Percentiles rank a stretch among this genome's conserved stretches.
These are phyloP conservation scores for Cantharis rufa DNA, from an alignment of 2,888 invertebrate genomes.

Conservation along the genomic window DNA sequence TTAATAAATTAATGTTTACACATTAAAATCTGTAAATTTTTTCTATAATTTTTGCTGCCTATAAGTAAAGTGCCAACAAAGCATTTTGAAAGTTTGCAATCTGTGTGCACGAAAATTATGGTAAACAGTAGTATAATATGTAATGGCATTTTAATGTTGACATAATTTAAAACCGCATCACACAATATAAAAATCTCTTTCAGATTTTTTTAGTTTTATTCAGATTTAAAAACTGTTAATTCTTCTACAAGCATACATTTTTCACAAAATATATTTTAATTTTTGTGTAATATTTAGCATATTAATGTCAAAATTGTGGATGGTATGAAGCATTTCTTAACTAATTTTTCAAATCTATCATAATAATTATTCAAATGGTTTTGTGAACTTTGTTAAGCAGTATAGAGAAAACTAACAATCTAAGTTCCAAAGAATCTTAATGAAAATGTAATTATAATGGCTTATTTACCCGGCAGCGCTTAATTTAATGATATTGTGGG, in stretches of 20 bases:
- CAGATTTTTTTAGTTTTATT: too few relatives aligned
- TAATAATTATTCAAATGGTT: neutral
- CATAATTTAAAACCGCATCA: too few relatives aligned
- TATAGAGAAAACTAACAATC: neutral
- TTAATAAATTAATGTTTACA: neutral
- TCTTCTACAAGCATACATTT: too few relatives aligned
- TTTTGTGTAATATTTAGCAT: too few relatives aligned
- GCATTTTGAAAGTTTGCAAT: neutral
- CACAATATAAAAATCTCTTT: too few relatives aligned
- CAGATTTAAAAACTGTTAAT: too few relatives aligned
- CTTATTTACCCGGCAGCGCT: neutral
- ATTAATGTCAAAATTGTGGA: too few relatives aligned
- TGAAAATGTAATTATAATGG: neutral
- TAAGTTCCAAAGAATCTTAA: neutral
- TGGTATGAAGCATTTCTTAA: neutral
- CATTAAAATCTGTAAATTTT: neutral
- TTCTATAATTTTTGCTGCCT: neutral
- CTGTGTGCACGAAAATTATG: neutral
- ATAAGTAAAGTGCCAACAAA: neutral
- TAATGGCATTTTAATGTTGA: too few relatives aligned
- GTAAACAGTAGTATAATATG: too few relatives aligned
- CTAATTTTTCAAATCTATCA: neutral
- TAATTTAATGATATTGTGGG: neutral
- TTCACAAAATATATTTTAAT: too few relatives aligned
- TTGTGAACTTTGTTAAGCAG: neutral